phyloP scores from a whole-genome alignment of 2,888 invertebrate genomes.

The Agriopis aurantiaria region DNA sequence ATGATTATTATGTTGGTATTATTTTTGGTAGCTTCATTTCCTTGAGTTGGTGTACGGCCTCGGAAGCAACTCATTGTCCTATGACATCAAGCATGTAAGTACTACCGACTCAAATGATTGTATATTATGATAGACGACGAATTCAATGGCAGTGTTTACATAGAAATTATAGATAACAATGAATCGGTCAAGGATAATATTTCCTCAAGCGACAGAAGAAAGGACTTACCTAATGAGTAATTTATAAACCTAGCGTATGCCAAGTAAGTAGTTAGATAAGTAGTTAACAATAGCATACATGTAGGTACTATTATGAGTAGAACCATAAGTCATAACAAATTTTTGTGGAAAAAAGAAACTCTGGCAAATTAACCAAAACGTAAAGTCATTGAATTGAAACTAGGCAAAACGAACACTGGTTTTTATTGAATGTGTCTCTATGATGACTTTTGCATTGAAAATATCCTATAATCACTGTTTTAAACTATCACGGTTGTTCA shows the following conservation, averaged over 20 bases:
- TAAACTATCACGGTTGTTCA: too few species aligned
- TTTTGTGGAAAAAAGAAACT: neutral
- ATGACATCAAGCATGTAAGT: conserved; percentile 36
- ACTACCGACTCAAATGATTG: conserved; percentile 12
- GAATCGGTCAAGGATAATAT: conserved; percentile 21
- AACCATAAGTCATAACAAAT: neutral
- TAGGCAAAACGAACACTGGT: neutral
- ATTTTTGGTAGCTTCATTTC: conserved; percentile 2
- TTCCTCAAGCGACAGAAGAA: conserved; percentile 2
- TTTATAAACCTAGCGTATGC: neutral
- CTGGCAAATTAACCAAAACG: neutral
- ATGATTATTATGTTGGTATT: too few species aligned
- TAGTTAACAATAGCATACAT: neutral
- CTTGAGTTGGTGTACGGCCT: conserved; percentile 29
- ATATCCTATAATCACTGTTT: neutral
- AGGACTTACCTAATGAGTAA: neutral
- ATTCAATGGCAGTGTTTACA: conserved; percentile 29
- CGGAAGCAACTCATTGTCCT: conserved; percentile 37
- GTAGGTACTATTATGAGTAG: neutral
- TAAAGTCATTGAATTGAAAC: neutral
- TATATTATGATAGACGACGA: conserved; percentile 10
- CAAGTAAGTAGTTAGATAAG: neutral
- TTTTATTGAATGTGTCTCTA: neutral
- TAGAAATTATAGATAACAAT: conserved; percentile 21
- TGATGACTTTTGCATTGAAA: neutral